Evolutionary conservation across 2,888 invertebrate genomes (phyloP).

Genomic region (Nymphalis c-album): DNA sequence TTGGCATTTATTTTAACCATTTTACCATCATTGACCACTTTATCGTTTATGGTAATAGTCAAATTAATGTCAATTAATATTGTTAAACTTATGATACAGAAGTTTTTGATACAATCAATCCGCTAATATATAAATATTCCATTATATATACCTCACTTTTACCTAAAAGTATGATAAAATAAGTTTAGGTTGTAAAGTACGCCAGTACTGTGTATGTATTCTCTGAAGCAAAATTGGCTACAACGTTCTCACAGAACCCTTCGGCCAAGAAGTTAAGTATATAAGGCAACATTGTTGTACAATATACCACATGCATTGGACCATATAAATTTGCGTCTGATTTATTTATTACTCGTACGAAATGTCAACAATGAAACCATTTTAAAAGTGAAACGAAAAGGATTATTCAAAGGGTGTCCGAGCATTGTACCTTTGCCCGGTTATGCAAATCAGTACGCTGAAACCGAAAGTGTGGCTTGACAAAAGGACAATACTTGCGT

Average conservation of each 20-base stretch:
- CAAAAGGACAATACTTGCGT: slow-evolving; percentile 63
- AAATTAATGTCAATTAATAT: slow-evolving; percentile 67
- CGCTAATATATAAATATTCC: no score
- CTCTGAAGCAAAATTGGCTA: not conserved
- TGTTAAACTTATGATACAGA: slow-evolving; percentile 35
- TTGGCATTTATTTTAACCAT: slow-evolving; percentile 76
- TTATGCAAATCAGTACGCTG: slow-evolving; percentile 79
- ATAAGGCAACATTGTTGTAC: slow-evolving; percentile 64
- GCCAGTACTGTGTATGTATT: slow-evolving; percentile 25
- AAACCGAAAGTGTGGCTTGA: slow-evolving; percentile 74
- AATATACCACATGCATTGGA: slow-evolving; percentile 56
- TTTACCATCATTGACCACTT: slow-evolving; percentile 73
- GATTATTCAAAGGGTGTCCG: slow-evolving; percentile 71
- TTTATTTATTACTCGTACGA: slow-evolving; percentile 77
- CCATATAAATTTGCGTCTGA: slow-evolving; percentile 69
- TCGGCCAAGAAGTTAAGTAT: slow-evolving; percentile 32
- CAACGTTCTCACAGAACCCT: slow-evolving; percentile 17
- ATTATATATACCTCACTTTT: no score
- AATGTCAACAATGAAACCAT: slow-evolving; percentile 74
- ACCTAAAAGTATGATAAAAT: slow-evolving; percentile 14
- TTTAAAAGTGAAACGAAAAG: slow-evolving; percentile 78
- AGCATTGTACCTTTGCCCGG: slow-evolving; percentile 66
- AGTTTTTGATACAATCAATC: not conserved
- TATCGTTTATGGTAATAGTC: slow-evolving; percentile 72
- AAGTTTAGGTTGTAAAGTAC: slow-evolving; percentile 14